Evolutionary conservation across 1,140 invertebrate genomes (phyloP).

Genomic region (Drosophila ananassae): DNA sequence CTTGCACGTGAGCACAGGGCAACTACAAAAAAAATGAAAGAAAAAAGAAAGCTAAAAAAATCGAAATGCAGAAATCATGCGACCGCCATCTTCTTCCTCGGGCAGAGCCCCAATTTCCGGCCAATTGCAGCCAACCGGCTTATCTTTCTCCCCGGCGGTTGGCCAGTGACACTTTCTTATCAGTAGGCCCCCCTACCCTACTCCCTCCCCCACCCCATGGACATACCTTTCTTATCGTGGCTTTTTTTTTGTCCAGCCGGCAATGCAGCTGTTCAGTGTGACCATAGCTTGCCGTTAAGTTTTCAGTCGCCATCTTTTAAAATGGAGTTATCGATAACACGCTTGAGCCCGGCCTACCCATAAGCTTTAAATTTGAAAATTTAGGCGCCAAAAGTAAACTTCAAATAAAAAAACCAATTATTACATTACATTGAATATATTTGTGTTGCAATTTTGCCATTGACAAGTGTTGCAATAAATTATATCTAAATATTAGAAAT

Average conservation of each 20-base stretch:
- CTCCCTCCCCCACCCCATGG: neutral
- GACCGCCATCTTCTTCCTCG: slow-evolving; percentile 45
- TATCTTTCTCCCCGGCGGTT: slow-evolving; percentile 58
- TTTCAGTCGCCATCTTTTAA: neutral
- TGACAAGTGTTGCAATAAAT: slow-evolving; percentile 69
- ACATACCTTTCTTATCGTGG: neutral
- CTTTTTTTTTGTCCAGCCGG: neutral
- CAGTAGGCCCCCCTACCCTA: neutral
- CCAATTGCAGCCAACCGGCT: slow-evolving; percentile 57
- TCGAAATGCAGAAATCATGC: slow-evolving; percentile 28
- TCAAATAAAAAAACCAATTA: neutral
- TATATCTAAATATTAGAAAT: slow-evolving; percentile 72
- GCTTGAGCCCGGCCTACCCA: neutral
- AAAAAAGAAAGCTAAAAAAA: slow-evolving; percentile 22
- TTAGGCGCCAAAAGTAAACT: neutral
- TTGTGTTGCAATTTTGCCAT: slow-evolving; percentile 55
- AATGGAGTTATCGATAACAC: slow-evolving; percentile 14
- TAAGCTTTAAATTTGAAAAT: neutral
- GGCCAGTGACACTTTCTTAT: slow-evolving; percentile 31
- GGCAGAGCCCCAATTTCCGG: neutral
- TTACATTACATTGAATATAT: slow-evolving; percentile 59
- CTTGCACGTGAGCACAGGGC: slow-evolving; percentile 51
- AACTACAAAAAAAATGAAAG: too few relatives aligned
- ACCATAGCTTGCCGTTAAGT: neutral
- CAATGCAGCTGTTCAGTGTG: neutral